Evolutionary conservation across 2,888 invertebrate species (phyloP).

Genomic region (Mythimna loreyi): DNA sequence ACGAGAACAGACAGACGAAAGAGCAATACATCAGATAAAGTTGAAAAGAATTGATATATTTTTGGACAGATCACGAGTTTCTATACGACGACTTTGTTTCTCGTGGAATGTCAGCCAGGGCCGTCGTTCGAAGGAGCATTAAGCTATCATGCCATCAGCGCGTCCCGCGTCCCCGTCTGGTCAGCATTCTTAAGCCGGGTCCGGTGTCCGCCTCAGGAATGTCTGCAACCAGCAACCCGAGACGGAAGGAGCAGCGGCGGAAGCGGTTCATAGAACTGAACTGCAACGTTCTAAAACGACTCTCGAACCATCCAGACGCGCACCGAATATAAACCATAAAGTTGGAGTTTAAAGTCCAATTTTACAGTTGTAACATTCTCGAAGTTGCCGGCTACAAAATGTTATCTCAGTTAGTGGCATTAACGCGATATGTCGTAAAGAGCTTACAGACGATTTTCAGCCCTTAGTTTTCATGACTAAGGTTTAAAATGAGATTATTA

Average conservation of each 20-base stretch:
- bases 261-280: conserved; percentile 88
- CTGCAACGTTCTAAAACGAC: conserved; percentile 66
- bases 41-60: conserved; percentile 3
- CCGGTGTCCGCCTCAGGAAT: conserved; percentile 86
- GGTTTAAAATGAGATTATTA: conserved; percentile 56
- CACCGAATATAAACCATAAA: conserved; percentile 63
- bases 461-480: conserved; percentile 35
- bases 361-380: conserved; percentile 59
- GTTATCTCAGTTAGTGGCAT: conserved; percentile 59
- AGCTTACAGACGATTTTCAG: conserved; percentile 38
- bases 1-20: conserved; percentile 8
- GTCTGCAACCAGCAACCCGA: conserved; percentile 88
- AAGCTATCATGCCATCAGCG: conserved; percentile 85
- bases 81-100: conserved; percentile 74
- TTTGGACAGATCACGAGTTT: conserved; percentile 17
- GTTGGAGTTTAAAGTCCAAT: conserved; percentile 50
- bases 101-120: conserved; percentile 79
- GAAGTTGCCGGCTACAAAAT: conserved; percentile 69
- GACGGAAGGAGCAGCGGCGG: conserved; percentile 89
- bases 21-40: conserved; percentile 11
- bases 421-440: conserved; percentile 62
- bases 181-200: conserved; percentile 85
- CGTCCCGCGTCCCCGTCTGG: conserved; percentile 79
- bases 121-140: conserved; percentile 77
- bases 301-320: conserved; percentile 42